Base-by-base conservation (phyloP, 2,888 invertebrate genomes). In the Neuroscelio doddi region DNA sequence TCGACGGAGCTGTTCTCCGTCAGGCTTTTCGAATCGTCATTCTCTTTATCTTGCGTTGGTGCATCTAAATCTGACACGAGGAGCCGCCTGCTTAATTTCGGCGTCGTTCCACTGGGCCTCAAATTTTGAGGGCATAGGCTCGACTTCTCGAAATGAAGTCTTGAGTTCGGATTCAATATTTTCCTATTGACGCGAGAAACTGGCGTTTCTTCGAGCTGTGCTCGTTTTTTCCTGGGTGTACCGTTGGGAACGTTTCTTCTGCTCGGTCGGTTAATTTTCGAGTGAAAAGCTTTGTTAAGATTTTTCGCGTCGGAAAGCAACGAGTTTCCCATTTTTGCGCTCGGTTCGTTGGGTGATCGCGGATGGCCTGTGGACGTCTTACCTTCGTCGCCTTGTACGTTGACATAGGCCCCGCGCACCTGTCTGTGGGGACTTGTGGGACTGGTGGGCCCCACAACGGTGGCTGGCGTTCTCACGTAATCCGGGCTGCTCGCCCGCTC, bases 361-460 rank as follows among this genome's bases (percentile, higher is more conserved):
- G 59, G 50, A 58, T n/a, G 59, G 32, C 68, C 65, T 69, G 74
- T 74, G 74, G 76, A 71, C 64, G 74, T 86, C 91, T 91, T 91
- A 91, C 91, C 91, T 91, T 90, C 89, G 85, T 87, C 88, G 85
- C 90, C 90, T 83, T 91, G 90, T 80, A 92, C 89, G 87, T 91
- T 90, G 82, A 91, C 91, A 85, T 91, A 91, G 70, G 91, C 91
- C 71, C 91, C 91, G 68, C 86, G 84, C 26, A 82, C 73, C 70
- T 80, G 85, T 78, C 77, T 84, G 77, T 76, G 86, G 75, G 74
- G 85, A 82, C 82, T 79, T 49, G 84, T 85, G 17, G 86, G 85
- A 63, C 82, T 82, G 49, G 80, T 85, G 46, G 90, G 90, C 49
- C 89, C 88, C 68, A 90, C 90, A 68, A 91, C 90, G 50, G 89